Conservation (phyloP, 2,113 vertebrate species). For the Felis chaus region DNA sequence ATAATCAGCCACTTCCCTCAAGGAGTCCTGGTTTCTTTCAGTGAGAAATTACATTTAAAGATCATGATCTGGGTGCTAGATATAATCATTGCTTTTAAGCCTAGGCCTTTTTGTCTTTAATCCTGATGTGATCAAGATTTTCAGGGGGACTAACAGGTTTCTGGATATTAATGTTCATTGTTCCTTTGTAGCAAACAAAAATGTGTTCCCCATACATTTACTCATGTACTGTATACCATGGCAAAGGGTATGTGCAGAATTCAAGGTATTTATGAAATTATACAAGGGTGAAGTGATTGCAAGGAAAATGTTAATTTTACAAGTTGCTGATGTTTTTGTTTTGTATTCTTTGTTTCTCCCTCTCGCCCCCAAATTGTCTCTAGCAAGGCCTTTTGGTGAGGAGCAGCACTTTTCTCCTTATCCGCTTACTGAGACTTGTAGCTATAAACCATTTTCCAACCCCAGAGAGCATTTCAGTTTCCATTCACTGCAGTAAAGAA, state of each 20-base stretch:
- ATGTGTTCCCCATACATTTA: background rate
- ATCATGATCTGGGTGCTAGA: background rate
- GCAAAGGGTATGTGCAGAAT: background rate
- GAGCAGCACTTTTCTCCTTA: background rate
- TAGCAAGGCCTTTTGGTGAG: background rate
- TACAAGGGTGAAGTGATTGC: fast-evolving
- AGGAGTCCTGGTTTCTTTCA: background rate
- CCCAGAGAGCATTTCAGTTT: background rate
- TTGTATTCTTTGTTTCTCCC: background rate
- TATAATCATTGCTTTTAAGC: background rate
- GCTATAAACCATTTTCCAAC: conserved; percentile 16
- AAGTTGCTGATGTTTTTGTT: background rate
- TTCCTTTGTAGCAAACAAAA: conserved; percentile 12
- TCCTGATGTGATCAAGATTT: background rate
- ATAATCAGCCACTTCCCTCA: background rate
- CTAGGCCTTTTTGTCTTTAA: background rate
- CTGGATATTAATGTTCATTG: background rate
- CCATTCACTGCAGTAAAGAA: background rate
- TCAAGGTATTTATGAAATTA: background rate
- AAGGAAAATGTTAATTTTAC: background rate
- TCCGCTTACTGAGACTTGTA: background rate
- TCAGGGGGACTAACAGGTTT: background rate
- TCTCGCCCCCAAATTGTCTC: background rate
- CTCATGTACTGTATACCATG: background rate
- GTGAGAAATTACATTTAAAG: conserved; percentile 1